A percentile compares a stretch with the other conserved stretches of the same genome.
These are phyloP conservation scores for Morpho achilles DNA, from an alignment of 2,888 invertebrate species.

Conservation along the genomic window DNA sequence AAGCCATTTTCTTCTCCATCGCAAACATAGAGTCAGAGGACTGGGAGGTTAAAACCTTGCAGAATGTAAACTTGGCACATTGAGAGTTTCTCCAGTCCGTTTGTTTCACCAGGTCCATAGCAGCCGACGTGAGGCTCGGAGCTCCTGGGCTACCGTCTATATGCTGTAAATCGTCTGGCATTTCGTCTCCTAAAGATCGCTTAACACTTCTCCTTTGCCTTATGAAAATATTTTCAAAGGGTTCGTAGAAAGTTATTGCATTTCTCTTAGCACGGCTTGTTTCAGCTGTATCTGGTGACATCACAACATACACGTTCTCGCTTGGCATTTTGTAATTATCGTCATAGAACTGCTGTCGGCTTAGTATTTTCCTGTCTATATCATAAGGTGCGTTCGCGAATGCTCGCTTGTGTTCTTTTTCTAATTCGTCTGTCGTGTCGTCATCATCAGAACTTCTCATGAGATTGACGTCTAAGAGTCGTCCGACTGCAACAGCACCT, in stretches of 20 bases:
- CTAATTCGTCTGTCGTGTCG: constrained; percentile 57
- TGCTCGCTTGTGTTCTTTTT: constrained; percentile 79
- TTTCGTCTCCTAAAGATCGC: constrained; percentile 54
- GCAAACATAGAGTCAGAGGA: constrained; percentile 83
- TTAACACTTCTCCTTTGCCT: constrained; percentile 50
- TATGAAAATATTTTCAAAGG: constrained; percentile 44
- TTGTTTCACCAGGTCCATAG: constrained; percentile 67
- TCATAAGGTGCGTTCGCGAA: constrained; percentile 60
- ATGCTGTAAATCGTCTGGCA: constrained; percentile 65
- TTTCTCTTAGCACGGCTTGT: constrained; percentile 56
- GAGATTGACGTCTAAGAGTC: constrained; percentile 82
- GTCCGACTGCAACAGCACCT: constrained; percentile 89
- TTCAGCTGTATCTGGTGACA: constrained; percentile 62
- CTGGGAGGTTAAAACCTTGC: constrained; percentile 85
- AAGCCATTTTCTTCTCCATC: constrained; percentile 91
- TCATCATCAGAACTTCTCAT: constrained; percentile 76
- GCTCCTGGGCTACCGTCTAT: constrained; percentile 46
- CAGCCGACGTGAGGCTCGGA: constrained; percentile 59
- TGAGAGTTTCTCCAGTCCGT: constrained; percentile 87
- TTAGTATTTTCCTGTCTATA: constrained; percentile 63
- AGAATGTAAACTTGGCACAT: constrained; percentile 88
- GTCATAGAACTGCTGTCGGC: constrained; percentile 62
- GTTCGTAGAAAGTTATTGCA: constrained; percentile 44
- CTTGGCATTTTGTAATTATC: constrained; percentile 77
- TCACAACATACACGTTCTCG: constrained; percentile 73